phyloP scores from a whole-genome alignment of 23 tunicate genomes.

The Halocynthia aurantium region DNA sequence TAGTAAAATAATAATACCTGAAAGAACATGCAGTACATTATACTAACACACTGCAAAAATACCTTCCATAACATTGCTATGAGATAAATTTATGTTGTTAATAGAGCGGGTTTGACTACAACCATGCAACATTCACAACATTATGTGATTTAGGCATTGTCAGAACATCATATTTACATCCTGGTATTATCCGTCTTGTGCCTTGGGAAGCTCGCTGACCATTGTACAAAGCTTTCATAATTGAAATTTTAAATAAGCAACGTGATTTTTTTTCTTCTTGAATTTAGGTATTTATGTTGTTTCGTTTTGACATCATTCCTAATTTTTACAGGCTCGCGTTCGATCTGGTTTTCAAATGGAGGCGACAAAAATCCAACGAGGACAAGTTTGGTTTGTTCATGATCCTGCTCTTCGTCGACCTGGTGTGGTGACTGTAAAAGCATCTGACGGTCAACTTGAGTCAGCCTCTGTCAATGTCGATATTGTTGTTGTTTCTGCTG shows the following conservation, averaged over 20 bases:
- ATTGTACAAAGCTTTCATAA: no score
- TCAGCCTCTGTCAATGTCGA: slow-evolving; percentile 27
- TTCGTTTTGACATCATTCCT: not conserved
- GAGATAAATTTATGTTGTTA: no score
- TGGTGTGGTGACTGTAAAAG: slow-evolving; percentile 41
- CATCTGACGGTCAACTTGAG: slow-evolving; percentile 37
- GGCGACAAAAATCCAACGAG: slow-evolving; percentile 18
- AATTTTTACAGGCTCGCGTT: slow-evolving; percentile 10
- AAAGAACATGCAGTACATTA: no score
- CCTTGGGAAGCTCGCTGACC: no score
- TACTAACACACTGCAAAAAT: no score
- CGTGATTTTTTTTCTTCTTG: not conserved
- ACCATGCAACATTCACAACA: no score
- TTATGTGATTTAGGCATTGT: no score
- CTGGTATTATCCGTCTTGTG: no score
- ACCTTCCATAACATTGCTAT: no score
- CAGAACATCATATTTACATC: no score
- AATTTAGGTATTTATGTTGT: not conserved
- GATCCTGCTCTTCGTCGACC: slow-evolving; percentile 43
- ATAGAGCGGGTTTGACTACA: no score
- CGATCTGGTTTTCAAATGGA: slow-evolving; percentile 23
- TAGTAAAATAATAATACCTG: no score
- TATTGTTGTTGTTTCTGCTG: slow-evolving; percentile 34
- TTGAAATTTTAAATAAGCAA: not conserved
- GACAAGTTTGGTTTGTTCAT: slow-evolving; percentile 61